These are phyloP conservation scores for Andrena marginata DNA, from an alignment of 2,888 invertebrate genomes.

Conservation along the genomic window DNA sequence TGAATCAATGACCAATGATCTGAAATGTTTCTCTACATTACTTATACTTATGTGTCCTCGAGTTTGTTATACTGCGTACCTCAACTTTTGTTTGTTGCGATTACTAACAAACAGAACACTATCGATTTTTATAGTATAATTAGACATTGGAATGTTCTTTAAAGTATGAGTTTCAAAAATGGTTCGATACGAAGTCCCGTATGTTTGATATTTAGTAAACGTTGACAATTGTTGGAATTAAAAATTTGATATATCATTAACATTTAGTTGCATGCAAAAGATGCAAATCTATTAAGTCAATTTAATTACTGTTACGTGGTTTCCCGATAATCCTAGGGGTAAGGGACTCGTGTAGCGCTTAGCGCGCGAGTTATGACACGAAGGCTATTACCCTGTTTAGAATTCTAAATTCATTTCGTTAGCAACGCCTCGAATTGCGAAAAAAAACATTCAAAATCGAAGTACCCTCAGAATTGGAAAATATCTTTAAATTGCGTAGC, in stretches of 20 bases:
- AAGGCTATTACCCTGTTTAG: no score
- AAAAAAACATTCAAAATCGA: no score
- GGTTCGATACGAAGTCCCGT: neutral
- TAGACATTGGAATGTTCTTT: neutral
- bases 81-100: neutral
- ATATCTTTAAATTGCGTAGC: no score
- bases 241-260: neutral
- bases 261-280: no score
- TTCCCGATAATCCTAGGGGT: no score
- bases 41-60: neutral
- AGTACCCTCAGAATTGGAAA: no score
- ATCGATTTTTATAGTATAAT: neutral
- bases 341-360: no score
- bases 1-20: constrained; percentile 32
- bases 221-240: neutral
- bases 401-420: no score
- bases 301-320: no score
- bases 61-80: neutral
- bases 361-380: no score
- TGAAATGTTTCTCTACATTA: constrained; percentile 7
- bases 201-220: neutral
- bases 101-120: neutral
- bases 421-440: no score
- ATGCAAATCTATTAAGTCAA: no score
- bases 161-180: neutral